Conservation (phyloP, 2,888 invertebrate species). For the Idaea straminata region DNA sequence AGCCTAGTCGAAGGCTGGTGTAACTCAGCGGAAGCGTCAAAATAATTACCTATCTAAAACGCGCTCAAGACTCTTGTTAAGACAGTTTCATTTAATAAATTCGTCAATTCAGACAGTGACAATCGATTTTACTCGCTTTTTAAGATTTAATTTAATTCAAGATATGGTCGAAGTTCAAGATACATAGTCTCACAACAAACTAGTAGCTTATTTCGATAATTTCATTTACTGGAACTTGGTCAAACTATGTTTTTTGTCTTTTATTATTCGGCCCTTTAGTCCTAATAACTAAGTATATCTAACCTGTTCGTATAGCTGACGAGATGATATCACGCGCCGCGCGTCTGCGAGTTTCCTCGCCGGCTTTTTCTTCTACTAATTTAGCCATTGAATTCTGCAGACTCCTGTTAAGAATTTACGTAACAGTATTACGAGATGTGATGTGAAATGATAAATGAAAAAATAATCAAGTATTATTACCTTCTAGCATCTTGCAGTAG, state of each 20-base stretch:
- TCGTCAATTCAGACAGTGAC: not conserved
- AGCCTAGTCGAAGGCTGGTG: too few species aligned
- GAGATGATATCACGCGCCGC: constrained; percentile 87
- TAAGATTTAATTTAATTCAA: too few species aligned
- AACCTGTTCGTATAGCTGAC: constrained; percentile 82
- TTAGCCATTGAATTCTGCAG: constrained; percentile 84
- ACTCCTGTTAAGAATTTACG: constrained; percentile 53
- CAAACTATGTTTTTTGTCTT: too few species aligned
- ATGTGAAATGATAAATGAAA: not conserved
- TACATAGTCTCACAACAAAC: too few species aligned
- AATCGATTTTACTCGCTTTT: too few species aligned
- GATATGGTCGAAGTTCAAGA: too few species aligned
- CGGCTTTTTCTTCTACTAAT: constrained; percentile 74
- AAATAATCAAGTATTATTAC: constrained; percentile 31
- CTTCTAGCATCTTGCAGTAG: constrained; percentile 80
- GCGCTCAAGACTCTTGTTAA: too few species aligned
- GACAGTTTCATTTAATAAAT: not conserved
- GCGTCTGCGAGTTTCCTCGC: constrained; percentile 77
- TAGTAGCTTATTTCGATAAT: too few species aligned
- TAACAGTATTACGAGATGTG: constrained; percentile 10
- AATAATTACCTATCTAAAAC: too few species aligned
- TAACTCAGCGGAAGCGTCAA: too few species aligned
- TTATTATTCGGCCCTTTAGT: not conserved
- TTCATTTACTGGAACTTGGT: too few species aligned
- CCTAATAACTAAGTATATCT: constrained; percentile 6